Base-by-base conservation (phyloP, 2,797 vertebrate genomes). In the Gymnodraco acuticeps region DNA sequence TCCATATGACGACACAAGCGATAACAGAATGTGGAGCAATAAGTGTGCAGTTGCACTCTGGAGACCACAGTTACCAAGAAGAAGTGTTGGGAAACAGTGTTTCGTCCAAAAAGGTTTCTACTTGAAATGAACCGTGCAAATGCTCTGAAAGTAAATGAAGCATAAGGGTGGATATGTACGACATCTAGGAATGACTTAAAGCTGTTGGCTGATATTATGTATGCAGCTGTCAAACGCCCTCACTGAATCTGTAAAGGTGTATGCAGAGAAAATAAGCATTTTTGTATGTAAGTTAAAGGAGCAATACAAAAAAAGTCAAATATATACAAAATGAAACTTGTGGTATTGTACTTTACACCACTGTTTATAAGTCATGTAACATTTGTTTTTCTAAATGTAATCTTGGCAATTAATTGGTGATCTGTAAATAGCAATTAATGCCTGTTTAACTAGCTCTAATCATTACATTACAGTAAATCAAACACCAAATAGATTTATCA, bases 21-120 rank as follows among this genome's bases (percentile, higher is more conserved):
- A 84, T 84, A 89, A 84, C 68, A 48, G 61, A 66, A 50, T 73
- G 75, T 91, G 90, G 70, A 80, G 89, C 87, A 91, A 92, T 84
- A 79, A 55, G 71, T 50, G 10, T 74, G 15, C 42, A 83, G 80
- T 77, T 80, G 70, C 42, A 27, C 60, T 67, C 48, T 27, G 10
- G 62, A 47, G 53, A 5, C 15, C 53, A 51, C 55, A n/a, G 53
- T 70, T 63, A 42, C 50, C 71, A 78, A 84, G 81, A 62, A 67
- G 70, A 62, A 67, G 70, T 52, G 54, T 87, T 88, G 54, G 64
- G 89, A 92, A 91, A 93, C 74, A 31, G 38, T 15, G 17, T 86
- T 86, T 27, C 27, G 27, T 27, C 27, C 59, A 61, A 10, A 11
- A 10, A 0, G 78, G 73, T 66, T 89, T 78, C 78, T 60, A 7